phyloP scores from a whole-genome alignment of 2,113 vertebrate genomes.

The Pholis gunnellus region DNA sequence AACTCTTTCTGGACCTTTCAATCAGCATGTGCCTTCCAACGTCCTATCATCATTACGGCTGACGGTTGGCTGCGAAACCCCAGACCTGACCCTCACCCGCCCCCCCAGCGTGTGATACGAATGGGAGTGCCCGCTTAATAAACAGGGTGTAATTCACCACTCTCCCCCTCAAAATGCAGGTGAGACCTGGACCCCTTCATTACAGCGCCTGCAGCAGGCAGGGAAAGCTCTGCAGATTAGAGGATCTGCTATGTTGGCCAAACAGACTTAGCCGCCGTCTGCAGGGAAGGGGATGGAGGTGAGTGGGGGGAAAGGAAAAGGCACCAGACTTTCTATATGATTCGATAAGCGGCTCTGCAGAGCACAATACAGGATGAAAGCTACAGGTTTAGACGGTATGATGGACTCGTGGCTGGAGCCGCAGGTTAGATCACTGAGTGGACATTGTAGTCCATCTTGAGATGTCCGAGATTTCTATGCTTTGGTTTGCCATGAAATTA shows the following conservation, averaged over 20 bases:
- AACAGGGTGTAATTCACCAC: conserved; percentile 57
- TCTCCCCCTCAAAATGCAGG: conserved; percentile 53
- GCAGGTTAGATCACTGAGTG: conserved; percentile 18
- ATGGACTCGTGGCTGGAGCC: background rate
- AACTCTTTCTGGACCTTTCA: conserved; percentile 53
- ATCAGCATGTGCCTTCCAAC: conserved; percentile 41
- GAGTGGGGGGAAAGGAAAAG: conserved; percentile 36
- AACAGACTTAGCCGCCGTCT: conserved; percentile 65
- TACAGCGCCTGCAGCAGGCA: conserved; percentile 66
- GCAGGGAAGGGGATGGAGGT: conserved; percentile 35
- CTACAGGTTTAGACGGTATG: conserved; percentile 3
- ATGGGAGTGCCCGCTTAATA: conserved; percentile 44
- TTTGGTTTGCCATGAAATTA: background rate
- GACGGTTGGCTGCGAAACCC: conserved; percentile 8
- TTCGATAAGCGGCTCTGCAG: conserved; percentile 48
- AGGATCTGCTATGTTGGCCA: conserved; percentile 72
- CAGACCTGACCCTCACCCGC: conserved; percentile 25
- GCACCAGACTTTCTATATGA: conserved; percentile 45
- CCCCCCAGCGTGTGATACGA: conserved; percentile 39
- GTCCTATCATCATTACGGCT: conserved; percentile 22
- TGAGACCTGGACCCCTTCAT: conserved; percentile 66
- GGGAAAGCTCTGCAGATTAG: conserved; percentile 69
- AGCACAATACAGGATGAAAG: conserved; percentile 14
- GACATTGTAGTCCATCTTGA: no score
- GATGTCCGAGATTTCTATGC: background rate